Evolutionary conservation across 2,113 vertebrate genomes (phyloP).

Genomic region (Pithys albifrons): DNA sequence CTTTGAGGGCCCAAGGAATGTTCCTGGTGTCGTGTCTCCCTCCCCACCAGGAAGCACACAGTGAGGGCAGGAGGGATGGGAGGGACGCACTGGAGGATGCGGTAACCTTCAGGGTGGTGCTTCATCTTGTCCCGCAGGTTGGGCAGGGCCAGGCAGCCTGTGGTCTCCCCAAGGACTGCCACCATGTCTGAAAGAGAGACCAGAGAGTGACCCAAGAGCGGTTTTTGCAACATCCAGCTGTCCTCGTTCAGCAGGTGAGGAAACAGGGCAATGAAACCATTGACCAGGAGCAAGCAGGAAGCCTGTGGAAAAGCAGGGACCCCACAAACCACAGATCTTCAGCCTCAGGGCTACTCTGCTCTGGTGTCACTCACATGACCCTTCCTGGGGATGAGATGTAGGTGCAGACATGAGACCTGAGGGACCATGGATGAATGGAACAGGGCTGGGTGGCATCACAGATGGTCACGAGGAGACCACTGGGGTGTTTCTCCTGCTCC

Average conservation of each 20-base stretch:
- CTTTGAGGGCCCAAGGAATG: background rate
- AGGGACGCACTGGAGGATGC: conserved; percentile 83
- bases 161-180: conserved; percentile 94
- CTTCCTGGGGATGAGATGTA: background rate
- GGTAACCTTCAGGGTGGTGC: conserved; percentile 85
- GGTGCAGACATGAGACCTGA: background rate
- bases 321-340: background rate
- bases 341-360: background rate
- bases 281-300: background rate
- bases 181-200: conserved; percentile 89
- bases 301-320: background rate
- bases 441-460: too few species aligned
- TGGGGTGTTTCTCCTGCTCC: background rate
- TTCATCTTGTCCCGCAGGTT: conserved; percentile 87
- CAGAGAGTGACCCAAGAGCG: background rate
- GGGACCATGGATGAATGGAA: background rate
- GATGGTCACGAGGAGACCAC: background rate
- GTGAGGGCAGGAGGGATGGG: background rate
- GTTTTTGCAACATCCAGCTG: background rate
- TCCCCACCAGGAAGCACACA: background rate
- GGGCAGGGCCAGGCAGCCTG: conserved; percentile 80
- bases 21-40: background rate
- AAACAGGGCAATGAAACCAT: background rate
- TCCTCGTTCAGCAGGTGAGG: background rate
- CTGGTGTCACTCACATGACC: background rate